phyloP scores from a whole-genome alignment of 2,113 vertebrate genomes.

The Columba janthina region DNA sequence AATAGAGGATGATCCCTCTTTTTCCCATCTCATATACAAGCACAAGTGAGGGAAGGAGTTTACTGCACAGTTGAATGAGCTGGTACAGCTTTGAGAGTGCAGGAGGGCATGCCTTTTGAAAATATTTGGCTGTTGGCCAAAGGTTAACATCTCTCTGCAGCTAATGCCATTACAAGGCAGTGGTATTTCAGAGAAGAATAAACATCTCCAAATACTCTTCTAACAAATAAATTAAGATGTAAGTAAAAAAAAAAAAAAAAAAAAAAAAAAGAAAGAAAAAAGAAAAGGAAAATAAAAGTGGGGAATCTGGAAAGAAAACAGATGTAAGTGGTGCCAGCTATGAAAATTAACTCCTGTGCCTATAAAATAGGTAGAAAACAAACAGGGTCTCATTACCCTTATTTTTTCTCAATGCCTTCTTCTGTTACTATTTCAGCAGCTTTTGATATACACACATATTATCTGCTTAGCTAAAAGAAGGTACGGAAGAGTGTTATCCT shows the following conservation, averaged over 20 bases:
- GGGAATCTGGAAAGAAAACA: not conserved
- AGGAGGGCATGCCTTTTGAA: not conserved
- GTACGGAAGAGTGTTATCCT: not conserved
- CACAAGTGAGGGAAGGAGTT: not conserved
- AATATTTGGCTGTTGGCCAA: not conserved
- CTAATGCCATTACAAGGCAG: not conserved
- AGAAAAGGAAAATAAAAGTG: not conserved
- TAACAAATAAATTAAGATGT: not conserved
- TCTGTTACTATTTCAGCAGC: not conserved
- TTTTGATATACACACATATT: not conserved
- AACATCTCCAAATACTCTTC: not conserved
- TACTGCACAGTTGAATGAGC: not conserved
- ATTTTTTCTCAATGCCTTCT: not conserved
- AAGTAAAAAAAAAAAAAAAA: not conserved
- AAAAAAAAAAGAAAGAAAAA: not conserved
- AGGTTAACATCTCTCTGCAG: not conserved
- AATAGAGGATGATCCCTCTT: not conserved
- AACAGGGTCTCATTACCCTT: not conserved
- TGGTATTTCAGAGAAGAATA: not conserved
- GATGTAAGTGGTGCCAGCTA: not conserved
- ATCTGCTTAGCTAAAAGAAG: not conserved
- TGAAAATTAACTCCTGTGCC: not conserved
- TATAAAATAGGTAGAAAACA: not conserved
- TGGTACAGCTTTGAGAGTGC: not conserved
- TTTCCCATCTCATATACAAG: not conserved